Conservation (phyloP, 1,140 invertebrate genomes). For the Chironomus tepperi region DNA sequence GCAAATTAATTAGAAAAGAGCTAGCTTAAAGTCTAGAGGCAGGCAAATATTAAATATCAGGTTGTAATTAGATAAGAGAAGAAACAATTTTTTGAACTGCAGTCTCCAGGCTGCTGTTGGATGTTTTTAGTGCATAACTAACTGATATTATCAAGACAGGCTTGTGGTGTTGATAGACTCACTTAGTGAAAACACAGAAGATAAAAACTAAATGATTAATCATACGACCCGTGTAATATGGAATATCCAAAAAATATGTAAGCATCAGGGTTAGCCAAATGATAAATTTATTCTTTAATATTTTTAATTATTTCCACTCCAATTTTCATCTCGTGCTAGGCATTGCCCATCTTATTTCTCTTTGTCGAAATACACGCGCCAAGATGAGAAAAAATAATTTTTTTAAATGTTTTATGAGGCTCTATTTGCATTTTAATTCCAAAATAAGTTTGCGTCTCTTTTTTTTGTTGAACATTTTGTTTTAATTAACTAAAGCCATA, state of each 20-base stretch:
- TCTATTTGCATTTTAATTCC: no score
- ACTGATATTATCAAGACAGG: background rate
- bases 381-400: background rate
- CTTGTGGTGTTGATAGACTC: background rate
- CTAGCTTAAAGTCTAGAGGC: background rate
- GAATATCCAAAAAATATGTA: background rate
- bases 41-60: background rate
- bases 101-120: background rate
- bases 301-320: conserved; percentile 7
- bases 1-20: background rate
- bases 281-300: background rate
- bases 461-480: background rate
- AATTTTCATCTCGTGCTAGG: background rate
- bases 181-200: background rate
- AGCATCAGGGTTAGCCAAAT: background rate
- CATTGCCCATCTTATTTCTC: background rate
- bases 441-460: background rate
- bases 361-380: background rate
- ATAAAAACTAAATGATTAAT: background rate
- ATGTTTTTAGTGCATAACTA: background rate
- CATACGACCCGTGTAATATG: background rate
- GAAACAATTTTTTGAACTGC: no score
- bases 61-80: conserved; percentile 2
- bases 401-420: background rate
- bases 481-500: background rate